Evolutionary conservation across 2,797 vertebrate genomes (phyloP).

Genomic region (Peromyscus melanophrys): DNA sequence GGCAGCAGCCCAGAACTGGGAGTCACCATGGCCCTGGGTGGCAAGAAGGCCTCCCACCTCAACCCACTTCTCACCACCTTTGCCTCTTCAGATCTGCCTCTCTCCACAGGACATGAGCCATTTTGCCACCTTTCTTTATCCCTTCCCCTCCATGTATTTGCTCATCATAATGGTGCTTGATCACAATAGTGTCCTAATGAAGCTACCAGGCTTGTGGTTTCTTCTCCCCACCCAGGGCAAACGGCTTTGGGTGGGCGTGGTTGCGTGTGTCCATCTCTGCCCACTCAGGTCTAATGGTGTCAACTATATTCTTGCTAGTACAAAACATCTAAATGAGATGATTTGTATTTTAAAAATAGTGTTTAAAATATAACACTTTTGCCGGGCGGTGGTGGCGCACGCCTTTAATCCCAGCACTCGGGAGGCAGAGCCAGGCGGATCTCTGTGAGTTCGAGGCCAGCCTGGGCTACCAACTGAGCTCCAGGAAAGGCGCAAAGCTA

Average conservation of each 20-base stretch:
- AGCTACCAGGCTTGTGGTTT: not conserved
- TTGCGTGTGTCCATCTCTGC: not conserved
- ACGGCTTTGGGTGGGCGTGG: not conserved
- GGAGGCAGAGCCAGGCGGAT: no score
- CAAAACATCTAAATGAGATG: not conserved
- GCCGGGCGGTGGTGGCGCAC: no score
- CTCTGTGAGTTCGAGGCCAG: no score
- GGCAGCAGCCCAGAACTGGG: not conserved
- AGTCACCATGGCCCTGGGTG: not conserved
- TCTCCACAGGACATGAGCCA: not conserved
- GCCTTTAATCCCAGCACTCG: no score
- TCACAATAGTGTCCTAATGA: not conserved
- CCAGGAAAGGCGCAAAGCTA: no score
- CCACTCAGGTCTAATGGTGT: not conserved
- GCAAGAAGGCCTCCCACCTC: not conserved
- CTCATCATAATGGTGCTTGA: not conserved
- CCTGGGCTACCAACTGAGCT: no score
- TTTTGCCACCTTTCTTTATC: not conserved
- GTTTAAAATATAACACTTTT: constrained; percentile 52
- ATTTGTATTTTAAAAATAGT: constrained; percentile 32
- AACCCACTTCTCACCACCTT: not conserved
- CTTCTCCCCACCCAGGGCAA: not conserved
- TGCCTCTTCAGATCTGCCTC: not conserved
- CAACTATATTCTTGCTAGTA: not conserved
- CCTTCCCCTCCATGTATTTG: not conserved